Evolutionary conservation across 2,888 invertebrate species (phyloP).

Genomic region (Bellardia pandia): DNA sequence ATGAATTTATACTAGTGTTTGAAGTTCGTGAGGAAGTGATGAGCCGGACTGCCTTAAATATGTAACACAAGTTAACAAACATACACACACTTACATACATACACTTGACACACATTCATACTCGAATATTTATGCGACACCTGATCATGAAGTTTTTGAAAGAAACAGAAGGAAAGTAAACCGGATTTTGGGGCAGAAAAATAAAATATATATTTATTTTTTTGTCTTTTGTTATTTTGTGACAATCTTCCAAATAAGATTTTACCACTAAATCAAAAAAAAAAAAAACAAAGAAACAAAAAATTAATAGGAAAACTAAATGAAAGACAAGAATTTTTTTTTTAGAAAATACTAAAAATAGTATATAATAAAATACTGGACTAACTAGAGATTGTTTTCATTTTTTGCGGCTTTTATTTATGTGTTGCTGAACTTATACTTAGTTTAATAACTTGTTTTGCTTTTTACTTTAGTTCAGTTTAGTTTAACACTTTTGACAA

Average conservation of each 20-base stretch:
- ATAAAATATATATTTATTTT: background rate
- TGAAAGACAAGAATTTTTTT: background rate
- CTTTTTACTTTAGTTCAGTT: conserved; percentile 15
- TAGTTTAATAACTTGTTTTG: conserved; percentile 29
- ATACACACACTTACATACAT: background rate
- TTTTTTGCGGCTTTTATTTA: background rate
- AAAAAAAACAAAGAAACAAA: background rate
- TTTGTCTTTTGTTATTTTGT: conserved; percentile 1
- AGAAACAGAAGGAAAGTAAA: background rate
- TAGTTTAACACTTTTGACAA: conserved; percentile 54
- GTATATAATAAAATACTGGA: background rate
- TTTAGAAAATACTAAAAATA: conserved; percentile 4
- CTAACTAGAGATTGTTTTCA: background rate
- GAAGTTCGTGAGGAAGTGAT: background rate
- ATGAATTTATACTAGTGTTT: conserved; percentile 28
- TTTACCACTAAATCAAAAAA: conserved; percentile 12
- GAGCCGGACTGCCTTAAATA: conserved; percentile 8
- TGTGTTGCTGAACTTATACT: background rate
- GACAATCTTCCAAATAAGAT: conserved; percentile 32
- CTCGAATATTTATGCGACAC: background rate
- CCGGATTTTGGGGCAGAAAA: background rate
- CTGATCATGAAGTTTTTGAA: background rate
- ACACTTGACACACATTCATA: background rate
- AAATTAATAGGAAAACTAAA: background rate
- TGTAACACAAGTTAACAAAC: background rate